Conservation (phyloP, 1,140 invertebrate species). For the Papilio glaucus region DNA sequence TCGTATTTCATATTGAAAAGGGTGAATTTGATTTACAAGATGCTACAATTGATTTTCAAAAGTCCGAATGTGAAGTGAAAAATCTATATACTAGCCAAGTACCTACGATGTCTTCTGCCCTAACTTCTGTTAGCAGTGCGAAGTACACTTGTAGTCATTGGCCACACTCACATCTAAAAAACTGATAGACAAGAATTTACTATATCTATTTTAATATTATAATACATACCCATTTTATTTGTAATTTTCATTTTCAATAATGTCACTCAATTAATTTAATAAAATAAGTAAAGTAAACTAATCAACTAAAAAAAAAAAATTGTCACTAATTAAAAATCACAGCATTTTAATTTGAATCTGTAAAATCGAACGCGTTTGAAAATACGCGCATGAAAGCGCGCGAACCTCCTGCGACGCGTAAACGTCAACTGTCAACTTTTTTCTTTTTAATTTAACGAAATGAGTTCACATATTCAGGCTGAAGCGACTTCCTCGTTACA, state of each 20-base stretch:
- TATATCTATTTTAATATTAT: too few species aligned
- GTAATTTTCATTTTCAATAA: constrained; percentile 44
- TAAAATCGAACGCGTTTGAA: constrained; percentile 39
- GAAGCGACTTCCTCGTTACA: constrained; percentile 58
- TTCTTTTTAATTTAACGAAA: constrained; percentile 47
- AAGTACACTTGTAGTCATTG: too few species aligned
- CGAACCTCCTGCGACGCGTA: constrained; percentile 45
- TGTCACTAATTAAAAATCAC: constrained; percentile 15
- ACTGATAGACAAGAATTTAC: too few species aligned
- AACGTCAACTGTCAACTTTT: constrained; percentile 48
- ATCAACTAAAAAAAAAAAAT: constrained; percentile 28
- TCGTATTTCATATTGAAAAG: too few species aligned
- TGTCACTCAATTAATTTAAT: background rate
- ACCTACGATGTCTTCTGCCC: too few species aligned
- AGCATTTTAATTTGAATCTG: constrained; percentile 37
- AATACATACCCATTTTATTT: constrained; percentile 44
- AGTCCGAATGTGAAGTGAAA: too few species aligned
- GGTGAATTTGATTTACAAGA: too few species aligned
- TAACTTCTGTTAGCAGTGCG: too few species aligned
- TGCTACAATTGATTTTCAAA: too few species aligned
- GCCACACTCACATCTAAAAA: too few species aligned
- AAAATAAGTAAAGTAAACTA: constrained; percentile 10
- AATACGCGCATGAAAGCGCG: constrained; percentile 53
- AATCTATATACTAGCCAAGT: too few species aligned
- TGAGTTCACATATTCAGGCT: constrained; percentile 52